phyloP scores from a whole-genome alignment of 2,888 invertebrate genomes.

The Nezara viridula region DNA sequence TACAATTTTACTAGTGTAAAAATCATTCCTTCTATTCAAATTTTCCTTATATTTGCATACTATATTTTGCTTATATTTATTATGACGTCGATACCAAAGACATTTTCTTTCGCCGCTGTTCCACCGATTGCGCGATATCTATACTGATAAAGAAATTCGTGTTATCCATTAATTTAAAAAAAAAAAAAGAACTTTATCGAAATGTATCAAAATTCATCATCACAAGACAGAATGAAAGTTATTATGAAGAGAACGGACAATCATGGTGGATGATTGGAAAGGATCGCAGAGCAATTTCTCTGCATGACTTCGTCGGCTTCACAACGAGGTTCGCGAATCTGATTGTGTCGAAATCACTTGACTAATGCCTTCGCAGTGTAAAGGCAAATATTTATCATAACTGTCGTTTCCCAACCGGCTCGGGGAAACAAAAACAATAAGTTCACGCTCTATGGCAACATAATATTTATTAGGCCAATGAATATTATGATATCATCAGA shows the following conservation, averaged over 20 bases:
- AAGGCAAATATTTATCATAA: conserved; percentile 19
- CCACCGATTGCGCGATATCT: too few relatives aligned
- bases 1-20: too few relatives aligned
- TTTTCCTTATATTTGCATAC: too few relatives aligned
- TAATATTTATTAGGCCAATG: not conserved
- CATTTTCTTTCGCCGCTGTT: too few relatives aligned
- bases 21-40: too few relatives aligned
- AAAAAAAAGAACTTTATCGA: too few relatives aligned
- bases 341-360: conserved; percentile 42
- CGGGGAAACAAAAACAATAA: conserved; percentile 35
- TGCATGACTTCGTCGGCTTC: conserved; percentile 13
- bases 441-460: not conserved
- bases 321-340: conserved; percentile 27
- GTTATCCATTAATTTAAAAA: too few relatives aligned
- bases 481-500: not conserved
- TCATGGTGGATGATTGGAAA: conserved; percentile 24
- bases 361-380: not conserved
- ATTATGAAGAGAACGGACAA: not conserved
- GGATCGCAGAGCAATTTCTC: not conserved
- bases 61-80: too few relatives aligned
- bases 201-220: not conserved
- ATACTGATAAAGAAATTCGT: too few relatives aligned
- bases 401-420: not conserved
- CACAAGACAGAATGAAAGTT: not conserved
- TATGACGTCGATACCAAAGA: too few relatives aligned